Evolutionary conservation across 2,888 invertebrate species (phyloP), one percentile per base, ranked within the genome.

Genomic region (Andrena fulva): DNA sequence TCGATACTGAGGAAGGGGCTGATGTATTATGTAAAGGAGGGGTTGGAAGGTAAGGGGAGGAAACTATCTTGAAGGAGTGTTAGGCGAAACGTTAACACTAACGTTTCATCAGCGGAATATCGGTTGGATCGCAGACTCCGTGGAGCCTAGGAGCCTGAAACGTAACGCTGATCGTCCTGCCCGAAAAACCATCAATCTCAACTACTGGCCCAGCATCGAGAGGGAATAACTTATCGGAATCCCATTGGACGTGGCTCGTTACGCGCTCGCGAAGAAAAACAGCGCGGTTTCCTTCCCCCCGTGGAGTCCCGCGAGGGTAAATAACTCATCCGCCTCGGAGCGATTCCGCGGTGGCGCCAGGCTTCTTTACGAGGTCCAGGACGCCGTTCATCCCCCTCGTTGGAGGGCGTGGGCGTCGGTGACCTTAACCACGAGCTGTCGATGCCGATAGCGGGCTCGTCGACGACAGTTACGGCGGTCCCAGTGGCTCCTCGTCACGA

Each of bases 341-440:
- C 89, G 90, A 91, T 91, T 91, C 89, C 88, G 60, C 82, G 86
- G 69, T 74, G 92, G 92, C 92, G 92, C 93, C 92, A 91, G 90
- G 84, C 87, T 91, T 91, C 90, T 93, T 93, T 93, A 92, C 91
- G 92, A 92, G 89, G 87, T 89, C 67, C 80, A 67, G 82, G 82
- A 78, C 75, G 85, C 85, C 66, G 79, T 78, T 71, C 86, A 66
- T 77, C 69, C 73, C 75, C 29, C 66, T 48, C 27, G 54, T 52
- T 64, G 63, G 29, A 31, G 33, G 52, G 56, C 48, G 20, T 20
- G 82, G 82, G 71, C 52, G 70, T 56, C 62, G 62, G 64, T 64
- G 80, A 73, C 76, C 70, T 73, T 66, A 67, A 71, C 71, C 67
- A 78, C 67, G 10, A 24, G 56, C 50, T 79, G 75, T 85, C 80